Percentiles rank a stretch among this genome's conserved stretches.
phyloP scores from a whole-genome alignment of 1,140 invertebrate genomes.

The Oscheius sp. region DNA sequence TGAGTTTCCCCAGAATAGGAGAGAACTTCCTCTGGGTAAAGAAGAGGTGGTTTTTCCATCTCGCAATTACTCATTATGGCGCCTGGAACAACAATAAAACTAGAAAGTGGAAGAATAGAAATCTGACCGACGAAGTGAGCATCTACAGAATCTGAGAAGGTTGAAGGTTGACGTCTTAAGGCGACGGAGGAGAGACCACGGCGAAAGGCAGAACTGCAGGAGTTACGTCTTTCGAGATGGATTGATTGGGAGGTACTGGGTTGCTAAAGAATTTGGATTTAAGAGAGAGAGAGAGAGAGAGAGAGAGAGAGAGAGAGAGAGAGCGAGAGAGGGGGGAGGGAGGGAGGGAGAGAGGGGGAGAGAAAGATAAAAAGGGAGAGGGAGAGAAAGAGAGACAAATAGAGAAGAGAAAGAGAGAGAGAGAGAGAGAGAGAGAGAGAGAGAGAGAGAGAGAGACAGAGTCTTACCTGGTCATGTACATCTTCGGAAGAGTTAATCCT shows the following conservation, averaged over 20 bases:
- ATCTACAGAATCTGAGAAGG: slow-evolving; percentile 18
- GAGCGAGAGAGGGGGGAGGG: neutral
- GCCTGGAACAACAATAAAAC: neutral
- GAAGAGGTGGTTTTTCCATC: neutral
- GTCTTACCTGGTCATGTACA: neutral
- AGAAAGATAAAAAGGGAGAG: neutral
- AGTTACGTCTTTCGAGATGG: slow-evolving; percentile 24
- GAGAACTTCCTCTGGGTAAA: neutral
- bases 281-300: neutral
- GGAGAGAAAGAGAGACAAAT: neutral
- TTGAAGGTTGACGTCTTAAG: slow-evolving; percentile 28
- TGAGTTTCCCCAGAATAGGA: slow-evolving; percentile 9
- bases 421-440: neutral
- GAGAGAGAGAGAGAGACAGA: neutral
- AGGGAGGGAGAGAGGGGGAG: neutral
- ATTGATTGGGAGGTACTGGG: neutral
- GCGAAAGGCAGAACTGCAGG: slow-evolving; percentile 29
- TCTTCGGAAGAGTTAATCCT: neutral
- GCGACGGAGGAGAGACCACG: slow-evolving; percentile 25
- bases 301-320: neutral
- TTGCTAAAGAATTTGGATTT: slow-evolving; percentile 6
- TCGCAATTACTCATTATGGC: neutral
- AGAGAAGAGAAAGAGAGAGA: neutral
- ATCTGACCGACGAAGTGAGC: slow-evolving; percentile 17
- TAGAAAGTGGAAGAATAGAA: neutral